Percentiles rank a stretch among this genome's conserved stretches.
Conservation (phyloP, 2,797 vertebrate genomes). For the Adrianichthys oophorus region DNA sequence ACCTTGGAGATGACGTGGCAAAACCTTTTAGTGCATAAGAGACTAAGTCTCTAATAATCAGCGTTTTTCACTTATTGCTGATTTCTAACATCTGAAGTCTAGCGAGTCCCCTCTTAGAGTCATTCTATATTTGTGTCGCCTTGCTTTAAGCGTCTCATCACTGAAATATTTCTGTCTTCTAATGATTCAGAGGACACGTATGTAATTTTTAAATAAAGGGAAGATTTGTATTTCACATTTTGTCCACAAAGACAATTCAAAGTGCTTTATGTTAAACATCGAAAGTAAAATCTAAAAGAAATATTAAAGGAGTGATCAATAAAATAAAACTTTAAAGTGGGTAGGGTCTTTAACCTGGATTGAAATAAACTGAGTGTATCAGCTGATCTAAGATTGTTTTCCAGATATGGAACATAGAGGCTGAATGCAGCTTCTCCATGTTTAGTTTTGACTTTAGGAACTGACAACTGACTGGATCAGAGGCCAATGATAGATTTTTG, state of each 20-base stretch:
- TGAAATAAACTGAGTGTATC: too few relatives aligned
- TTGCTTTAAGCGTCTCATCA: conserved; percentile 25
- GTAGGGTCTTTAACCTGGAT: too few relatives aligned
- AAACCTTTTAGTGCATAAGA: conserved; percentile 46
- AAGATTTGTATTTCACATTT: conserved; percentile 22
- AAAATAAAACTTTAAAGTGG: too few relatives aligned
- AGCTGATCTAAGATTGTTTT: too few relatives aligned
- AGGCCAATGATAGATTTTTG: too few relatives aligned
- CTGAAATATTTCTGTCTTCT: conserved; percentile 40
- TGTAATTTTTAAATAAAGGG: conserved; percentile 32
- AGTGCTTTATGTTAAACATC: neutral
- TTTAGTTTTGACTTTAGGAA: too few relatives aligned
- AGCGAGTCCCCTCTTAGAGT: conserved; percentile 13
- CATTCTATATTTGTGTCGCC: conserved; percentile 26
- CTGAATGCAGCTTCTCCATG: too few relatives aligned
- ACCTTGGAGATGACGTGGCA: conserved; percentile 40
- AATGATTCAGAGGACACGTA: conserved; percentile 43
- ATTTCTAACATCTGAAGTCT: conserved; percentile 6
- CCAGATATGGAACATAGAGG: too few relatives aligned
- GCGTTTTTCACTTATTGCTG: conserved; percentile 18
- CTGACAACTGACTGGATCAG: too few relatives aligned
- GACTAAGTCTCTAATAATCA: conserved; percentile 54
- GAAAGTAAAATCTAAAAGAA: too few relatives aligned
- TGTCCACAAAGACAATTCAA: conserved; percentile 15
- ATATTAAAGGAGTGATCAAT: too few relatives aligned